Conservation (phyloP, 2,797 vertebrate genomes). For the Acrocephalus scirpaceus region DNA sequence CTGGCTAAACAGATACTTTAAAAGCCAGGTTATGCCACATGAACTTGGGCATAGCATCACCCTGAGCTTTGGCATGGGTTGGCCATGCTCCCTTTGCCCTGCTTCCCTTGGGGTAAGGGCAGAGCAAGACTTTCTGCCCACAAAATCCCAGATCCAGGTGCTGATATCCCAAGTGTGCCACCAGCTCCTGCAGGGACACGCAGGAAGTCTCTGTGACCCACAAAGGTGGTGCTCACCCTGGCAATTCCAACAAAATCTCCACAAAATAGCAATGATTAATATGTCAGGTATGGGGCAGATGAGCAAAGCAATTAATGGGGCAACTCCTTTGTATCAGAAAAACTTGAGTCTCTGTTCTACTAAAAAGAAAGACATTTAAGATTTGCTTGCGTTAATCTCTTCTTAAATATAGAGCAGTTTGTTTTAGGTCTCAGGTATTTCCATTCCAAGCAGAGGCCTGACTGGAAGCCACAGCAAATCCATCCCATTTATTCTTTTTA, state of each 20-base stretch:
- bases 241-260: neutral
- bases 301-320: neutral
- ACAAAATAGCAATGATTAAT: neutral
- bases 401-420: neutral
- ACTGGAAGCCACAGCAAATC: neutral
- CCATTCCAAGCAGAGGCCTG: neutral
- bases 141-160: accelerated
- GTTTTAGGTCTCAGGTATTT: neutral
- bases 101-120: neutral
- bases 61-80: neutral
- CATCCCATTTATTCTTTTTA: neutral
- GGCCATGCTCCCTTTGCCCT: accelerated
- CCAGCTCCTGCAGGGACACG: neutral
- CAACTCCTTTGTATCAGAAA: neutral
- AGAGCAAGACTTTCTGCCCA: neutral
- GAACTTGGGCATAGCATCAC: neutral
- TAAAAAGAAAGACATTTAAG: neutral
- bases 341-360: accelerated
- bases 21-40: neutral
- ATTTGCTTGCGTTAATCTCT: neutral
- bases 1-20: neutral
- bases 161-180: accelerated
- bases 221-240: neutral
- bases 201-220: neutral
- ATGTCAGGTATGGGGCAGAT: neutral